Evolutionary conservation across 2,888 invertebrate genomes (phyloP), one percentile per base, ranked within the genome.

Genomic region (Thecocarcelia acutangulata): DNA sequence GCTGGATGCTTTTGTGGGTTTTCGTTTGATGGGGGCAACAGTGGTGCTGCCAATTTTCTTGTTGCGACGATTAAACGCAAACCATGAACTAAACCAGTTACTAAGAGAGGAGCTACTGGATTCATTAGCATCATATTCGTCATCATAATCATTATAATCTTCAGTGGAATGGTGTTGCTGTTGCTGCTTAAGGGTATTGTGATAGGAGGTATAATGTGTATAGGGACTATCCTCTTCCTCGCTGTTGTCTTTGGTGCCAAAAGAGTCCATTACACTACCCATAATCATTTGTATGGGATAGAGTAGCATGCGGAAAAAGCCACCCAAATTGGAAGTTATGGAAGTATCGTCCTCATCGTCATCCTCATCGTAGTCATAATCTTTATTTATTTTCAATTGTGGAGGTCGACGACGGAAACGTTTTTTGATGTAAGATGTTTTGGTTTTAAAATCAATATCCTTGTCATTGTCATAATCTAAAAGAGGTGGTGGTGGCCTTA

Each of bases 1-100:
- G 2, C 85, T 68, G 21, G 86, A 80, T 21, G 86, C 86, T 54
- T 74, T 74, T n/a, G 86, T 83, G 9, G 84, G 68, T 37, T 84
- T 75, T 1, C 78, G n/a, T 9, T 42, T 56, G 11, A 6, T 28
- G 15, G 72, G 11, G 28, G 54, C 59, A 8, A 56, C 50, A 11
- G 85, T 85, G 13, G 87, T 87, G 37, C 87, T 87, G 76, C 85
- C 86, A 28, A 85, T 85, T 74, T 87, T 88, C 73, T 86, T 87
- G 61, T 86, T 87, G 21, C 85, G 85, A 2, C 87, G 85, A 50
- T 85, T 85, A 5, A 86, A 83, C 9, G 87, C 85, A 74, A 90
- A 90, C 88, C 86, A 89, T 2, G 90, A 88, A 48, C 86, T 85
- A 2, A 90, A 84, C 90, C 90, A 90, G 58, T 85, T 84, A 66